Conservation (phyloP, 2,113 vertebrate species). For the Malurus melanocephalus region DNA sequence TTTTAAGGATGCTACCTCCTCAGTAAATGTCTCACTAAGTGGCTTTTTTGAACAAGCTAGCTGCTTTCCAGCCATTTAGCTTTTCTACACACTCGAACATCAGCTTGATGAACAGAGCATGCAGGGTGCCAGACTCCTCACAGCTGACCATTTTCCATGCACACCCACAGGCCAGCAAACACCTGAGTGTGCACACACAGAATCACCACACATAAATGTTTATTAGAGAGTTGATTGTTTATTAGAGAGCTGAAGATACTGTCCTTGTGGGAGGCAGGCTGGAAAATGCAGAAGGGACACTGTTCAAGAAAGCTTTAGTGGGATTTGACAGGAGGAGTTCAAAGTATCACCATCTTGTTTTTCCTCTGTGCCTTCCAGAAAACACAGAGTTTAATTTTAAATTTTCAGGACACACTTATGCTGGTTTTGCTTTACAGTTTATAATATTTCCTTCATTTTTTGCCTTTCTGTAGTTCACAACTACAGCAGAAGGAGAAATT, state of each 20-base stretch:
- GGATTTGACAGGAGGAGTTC: neutral
- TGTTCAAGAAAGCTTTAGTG: neutral
- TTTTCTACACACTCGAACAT: neutral
- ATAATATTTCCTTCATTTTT: neutral
- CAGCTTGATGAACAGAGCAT: neutral
- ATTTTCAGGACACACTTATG: neutral
- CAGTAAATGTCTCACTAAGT: neutral
- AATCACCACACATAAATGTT: neutral
- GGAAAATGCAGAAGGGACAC: neutral
- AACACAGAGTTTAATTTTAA: neutral
- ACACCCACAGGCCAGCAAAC: neutral
- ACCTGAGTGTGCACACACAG: rapidly evolving
- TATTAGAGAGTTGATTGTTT: neutral
- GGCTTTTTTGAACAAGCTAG: neutral
- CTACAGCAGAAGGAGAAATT: neutral
- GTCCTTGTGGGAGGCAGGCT: neutral
- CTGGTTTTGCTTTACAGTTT: neutral
- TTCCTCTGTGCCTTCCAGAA: neutral
- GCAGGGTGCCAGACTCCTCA: neutral
- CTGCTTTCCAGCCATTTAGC: constrained; percentile 7
- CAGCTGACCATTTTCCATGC: neutral
- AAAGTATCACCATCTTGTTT: neutral
- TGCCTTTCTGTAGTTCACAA: neutral
- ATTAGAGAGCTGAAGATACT: neutral
- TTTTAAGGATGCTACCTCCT: constrained; percentile 11